phyloP scores from a whole-genome alignment of 2,797 vertebrate genomes.

The Fundulus diaphanus region DNA sequence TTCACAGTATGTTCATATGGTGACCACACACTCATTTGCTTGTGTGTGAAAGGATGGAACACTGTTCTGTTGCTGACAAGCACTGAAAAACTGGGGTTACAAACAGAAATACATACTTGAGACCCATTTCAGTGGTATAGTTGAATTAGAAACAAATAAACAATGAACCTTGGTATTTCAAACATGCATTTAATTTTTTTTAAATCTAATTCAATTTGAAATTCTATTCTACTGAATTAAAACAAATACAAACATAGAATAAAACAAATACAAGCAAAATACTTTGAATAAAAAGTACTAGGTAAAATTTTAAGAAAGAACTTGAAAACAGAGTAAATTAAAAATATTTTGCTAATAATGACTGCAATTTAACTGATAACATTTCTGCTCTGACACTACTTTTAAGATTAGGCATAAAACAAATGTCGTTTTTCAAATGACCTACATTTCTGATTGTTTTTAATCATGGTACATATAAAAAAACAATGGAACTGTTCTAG shows the following conservation, averaged over 20 bases:
- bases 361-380: neutral
- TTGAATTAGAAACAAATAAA: neutral
- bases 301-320: neutral
- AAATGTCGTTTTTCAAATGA: neutral
- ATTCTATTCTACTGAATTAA: neutral
- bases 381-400: neutral
- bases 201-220: neutral
- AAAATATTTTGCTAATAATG: neutral
- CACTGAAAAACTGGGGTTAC: neutral
- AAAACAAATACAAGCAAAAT: neutral
- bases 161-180: neutral
- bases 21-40: neutral
- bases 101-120: neutral
- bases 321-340: neutral
- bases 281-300: neutral
- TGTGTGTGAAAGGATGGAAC: slow-evolving; percentile 1
- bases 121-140: neutral
- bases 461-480: neutral
- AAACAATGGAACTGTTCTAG: neutral
- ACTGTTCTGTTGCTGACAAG: neutral
- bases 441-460: neutral
- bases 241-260: neutral
- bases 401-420: no score
- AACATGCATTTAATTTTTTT: neutral
- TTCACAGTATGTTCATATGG: slow-evolving; percentile 34